Base-by-base conservation (phyloP, 2,113 vertebrate genomes). In the Cariama cristata region DNA sequence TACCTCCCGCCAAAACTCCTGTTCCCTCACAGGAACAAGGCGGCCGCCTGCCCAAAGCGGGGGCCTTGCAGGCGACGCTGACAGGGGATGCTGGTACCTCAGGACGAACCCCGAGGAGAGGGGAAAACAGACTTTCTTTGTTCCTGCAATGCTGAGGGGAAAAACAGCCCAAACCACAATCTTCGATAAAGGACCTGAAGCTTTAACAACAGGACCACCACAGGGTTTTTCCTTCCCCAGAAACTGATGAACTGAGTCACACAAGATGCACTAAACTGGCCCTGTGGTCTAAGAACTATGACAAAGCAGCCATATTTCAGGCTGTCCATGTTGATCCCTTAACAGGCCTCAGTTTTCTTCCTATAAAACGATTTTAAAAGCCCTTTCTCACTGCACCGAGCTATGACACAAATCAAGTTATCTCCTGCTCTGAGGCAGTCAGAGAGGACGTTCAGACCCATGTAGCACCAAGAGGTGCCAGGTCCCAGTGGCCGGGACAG, bases 21-120 rank as follows among this genome's bases (percentile, higher is more conserved):
- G 21, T 45, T 3, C 13, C 21, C 66, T 26, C 33, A 7, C 12
- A 24, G 28, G 27, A 76, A 45, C 14, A 24, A 23, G 4, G 8
- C 0, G 0, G 10, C 11, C 2, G 0, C 30, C 4, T 6, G 27
- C 64, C 42, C 4, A 1, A 18, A 12, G 52, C 5, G 2, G 40
- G 76, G 67, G 77, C 21, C 40, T 67, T 4, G 9, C 49, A 33
- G 40, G 17, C 2, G 10, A 26, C 0, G 7, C 40, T 42, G 82
- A 42, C 9, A 7, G 32, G 8, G 24, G n/a, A 23, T 2, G 1
- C 13, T 4, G 10, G 5, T 13, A 4, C 16, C 44, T 58, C 49
- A 38, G 47, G 20, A 55, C 30, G 35, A 40, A 33, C 50, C 5
- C 28, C 4, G 0, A 50, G 49, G 28, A 58, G 21, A 33, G 13